Evolutionary conservation across 2,797 vertebrate genomes (phyloP).

Genomic region (Anas bahamensis): DNA sequence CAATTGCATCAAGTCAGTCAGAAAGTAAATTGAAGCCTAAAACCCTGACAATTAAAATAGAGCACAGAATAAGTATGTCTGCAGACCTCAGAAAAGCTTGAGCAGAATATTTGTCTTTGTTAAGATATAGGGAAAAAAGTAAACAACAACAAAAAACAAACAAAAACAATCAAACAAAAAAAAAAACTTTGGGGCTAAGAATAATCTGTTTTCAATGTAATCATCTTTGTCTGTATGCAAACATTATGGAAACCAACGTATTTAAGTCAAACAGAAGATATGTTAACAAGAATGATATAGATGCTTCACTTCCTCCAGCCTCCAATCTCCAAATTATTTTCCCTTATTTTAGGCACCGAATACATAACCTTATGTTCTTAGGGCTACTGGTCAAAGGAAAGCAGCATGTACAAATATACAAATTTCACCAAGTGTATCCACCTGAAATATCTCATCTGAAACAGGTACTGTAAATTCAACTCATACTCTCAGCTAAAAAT

Average conservation of each 20-base stretch:
- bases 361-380: background rate
- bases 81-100: background rate
- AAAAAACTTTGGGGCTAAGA: background rate
- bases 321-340: background rate
- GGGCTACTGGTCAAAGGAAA: background rate
- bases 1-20: background rate
- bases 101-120: background rate
- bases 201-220: background rate
- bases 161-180: too few species aligned
- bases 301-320: background rate
- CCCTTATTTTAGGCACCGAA: background rate
- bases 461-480: background rate
- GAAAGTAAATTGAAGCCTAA: background rate
- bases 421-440: background rate
- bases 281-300: background rate
- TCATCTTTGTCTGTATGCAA: background rate
- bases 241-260: background rate
- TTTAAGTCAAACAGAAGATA: background rate
- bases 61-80: background rate
- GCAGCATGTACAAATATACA: background rate
- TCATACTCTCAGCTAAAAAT: background rate
- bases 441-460: background rate
- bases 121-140: background rate
- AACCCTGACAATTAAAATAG: background rate
- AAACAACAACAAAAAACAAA: background rate